Evolutionary conservation across 2,113 vertebrate species (phyloP).

Genomic region (Hydrochoerus hydrochaeris): DNA sequence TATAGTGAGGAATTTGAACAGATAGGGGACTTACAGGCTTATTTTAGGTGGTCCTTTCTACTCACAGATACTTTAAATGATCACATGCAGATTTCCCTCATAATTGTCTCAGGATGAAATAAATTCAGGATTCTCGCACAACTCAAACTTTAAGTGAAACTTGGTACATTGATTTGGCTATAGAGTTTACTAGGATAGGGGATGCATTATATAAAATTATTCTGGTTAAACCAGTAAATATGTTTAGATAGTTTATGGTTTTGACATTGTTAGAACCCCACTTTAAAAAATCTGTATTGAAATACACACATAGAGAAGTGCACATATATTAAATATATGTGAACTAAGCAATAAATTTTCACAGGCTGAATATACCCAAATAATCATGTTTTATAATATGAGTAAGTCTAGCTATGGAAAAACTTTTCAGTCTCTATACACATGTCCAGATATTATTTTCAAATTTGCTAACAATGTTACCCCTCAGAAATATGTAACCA

Average conservation of each 20-base stretch:
- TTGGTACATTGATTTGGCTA: background rate
- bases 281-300: background rate
- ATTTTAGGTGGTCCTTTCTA: background rate
- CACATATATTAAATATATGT: background rate
- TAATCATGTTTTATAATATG: background rate
- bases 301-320: background rate
- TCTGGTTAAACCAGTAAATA: slow-evolving; percentile 17
- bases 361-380: background rate
- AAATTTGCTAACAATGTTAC: background rate
- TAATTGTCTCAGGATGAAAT: slow-evolving; percentile 32
- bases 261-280: background rate
- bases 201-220: background rate
- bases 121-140: background rate
- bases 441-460: background rate
- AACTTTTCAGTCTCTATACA: background rate
- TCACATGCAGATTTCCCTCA: background rate
- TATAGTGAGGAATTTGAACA: slow-evolving; percentile 16
- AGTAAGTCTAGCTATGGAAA: background rate
- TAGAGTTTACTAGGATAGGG: background rate
- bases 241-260: background rate
- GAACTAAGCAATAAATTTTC: background rate
- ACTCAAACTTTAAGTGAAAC: slow-evolving; percentile 40
- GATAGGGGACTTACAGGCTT: background rate
- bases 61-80: background rate
- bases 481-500: background rate